A percentile compares a stretch with the other conserved stretches of the same genome.
These are phyloP conservation scores for Hylyphantes graminicola DNA, from an alignment of 1,140 invertebrate species.

Conservation along the genomic window DNA sequence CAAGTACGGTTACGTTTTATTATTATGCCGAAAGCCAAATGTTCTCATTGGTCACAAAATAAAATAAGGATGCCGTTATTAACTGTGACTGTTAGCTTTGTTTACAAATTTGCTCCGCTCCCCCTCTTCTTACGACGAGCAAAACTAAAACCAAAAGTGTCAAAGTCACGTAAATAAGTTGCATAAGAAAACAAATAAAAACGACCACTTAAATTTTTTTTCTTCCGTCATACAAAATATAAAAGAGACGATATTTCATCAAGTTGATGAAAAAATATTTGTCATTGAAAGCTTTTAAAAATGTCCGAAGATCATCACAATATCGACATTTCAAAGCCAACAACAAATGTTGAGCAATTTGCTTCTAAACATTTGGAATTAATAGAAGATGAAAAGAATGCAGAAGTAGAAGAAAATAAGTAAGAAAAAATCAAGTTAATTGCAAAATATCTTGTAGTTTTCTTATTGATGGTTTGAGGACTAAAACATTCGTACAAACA, in stretches of 20 bases:
- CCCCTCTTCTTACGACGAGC: too few species aligned
- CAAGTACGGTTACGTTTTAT: too few species aligned
- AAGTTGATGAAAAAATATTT: neutral
- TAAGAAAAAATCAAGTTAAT: conserved; percentile 61
- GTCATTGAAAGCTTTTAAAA: neutral
- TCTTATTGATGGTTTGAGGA: neutral
- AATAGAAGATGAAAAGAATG: conserved; percentile 68
- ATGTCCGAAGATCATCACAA: neutral
- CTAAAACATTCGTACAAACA: neutral
- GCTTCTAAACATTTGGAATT: conserved; percentile 67
- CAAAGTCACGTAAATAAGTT: too few species aligned
- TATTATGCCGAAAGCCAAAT: too few species aligned
- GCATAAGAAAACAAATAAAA: too few species aligned
- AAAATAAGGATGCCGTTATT: too few species aligned
- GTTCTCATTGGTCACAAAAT: too few species aligned
- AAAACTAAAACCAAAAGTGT: too few species aligned
- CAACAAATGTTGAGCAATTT: conserved; percentile 65
- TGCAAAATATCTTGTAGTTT: neutral
- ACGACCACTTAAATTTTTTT: too few species aligned
- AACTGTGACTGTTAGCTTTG: too few species aligned
- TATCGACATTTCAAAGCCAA: too few species aligned
- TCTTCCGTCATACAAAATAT: neutral
- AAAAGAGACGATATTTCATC: conserved; percentile 11
- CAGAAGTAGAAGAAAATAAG: conserved; percentile 70
- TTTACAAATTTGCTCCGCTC: too few species aligned